Base-by-base conservation (phyloP, 1,140 invertebrate species). In the Drosophila repleta region DNA sequence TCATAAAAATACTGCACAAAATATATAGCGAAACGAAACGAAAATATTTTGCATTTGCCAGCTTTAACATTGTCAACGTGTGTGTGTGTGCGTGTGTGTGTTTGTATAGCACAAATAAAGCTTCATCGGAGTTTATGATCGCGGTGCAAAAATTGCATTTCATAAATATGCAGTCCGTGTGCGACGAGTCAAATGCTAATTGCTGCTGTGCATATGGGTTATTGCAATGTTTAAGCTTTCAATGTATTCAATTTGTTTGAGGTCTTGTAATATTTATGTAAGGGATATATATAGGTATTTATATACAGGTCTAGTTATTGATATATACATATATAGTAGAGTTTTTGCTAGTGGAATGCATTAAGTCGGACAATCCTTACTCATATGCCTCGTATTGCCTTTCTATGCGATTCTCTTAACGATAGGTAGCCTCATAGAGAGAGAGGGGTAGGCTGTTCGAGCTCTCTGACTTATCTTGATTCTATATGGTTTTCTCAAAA, bases 1-100 rank as follows among this genome's bases (percentile, higher is more conserved):
- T 87, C 75, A 76, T 63, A 75, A 81, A 85, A 85, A 77, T 66
- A 32, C 37, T 64, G 57, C 52, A 63, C 15, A 49, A 62, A 69
- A 78, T 62, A 70, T 37, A 35, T 35, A 35, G 10, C 32, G 32
- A 35, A 73, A 57, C 61, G 32, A 70, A 70, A 70, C 41, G 73
- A 60, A 74, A 67, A 70, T 66, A 29, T 79, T 82, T 85, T 62
- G 80, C 80, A 76, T 75, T 74, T 39, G 20, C 20, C 45, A 43
- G 35, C 35, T 64, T 65, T 49, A 51, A 70, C 49, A 3, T 39
- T 41, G 17, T 43, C 10, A 15, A n/a, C n/a, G n/a, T n/a, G n/a
- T 4, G 15, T 52, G 15, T 10, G 15, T 18, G 15, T 13, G 35
- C 13, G 35, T 13, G 35, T 37, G 35, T 37, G 13, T 15, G 18